Conservation (phyloP, 2,797 vertebrate genomes). For the Xerus rutilus region DNA sequence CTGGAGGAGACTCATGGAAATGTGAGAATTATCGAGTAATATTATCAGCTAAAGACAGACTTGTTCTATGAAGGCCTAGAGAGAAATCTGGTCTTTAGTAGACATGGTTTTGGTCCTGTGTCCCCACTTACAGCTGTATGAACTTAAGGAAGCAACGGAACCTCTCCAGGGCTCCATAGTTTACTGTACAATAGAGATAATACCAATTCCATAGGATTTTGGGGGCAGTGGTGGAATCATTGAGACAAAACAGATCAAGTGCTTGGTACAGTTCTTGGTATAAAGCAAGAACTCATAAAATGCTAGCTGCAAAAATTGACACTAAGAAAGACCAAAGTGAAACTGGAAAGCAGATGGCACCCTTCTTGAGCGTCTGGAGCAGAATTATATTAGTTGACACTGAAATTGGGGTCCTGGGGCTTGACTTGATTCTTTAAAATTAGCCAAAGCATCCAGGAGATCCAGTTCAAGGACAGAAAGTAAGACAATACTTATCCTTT, state of each 20-base stretch:
- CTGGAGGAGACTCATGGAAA: not conserved
- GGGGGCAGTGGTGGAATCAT: not conserved
- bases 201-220: not conserved
- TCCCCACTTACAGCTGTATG: not conserved
- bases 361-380: not conserved
- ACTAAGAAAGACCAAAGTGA: not conserved
- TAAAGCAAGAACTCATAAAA: not conserved
- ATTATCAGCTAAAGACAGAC: not conserved
- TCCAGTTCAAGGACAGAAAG: not conserved
- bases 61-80: not conserved
- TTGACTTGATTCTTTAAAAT: not conserved
- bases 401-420: accelerated
- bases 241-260: not conserved
- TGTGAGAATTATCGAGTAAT: not conserved
- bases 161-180: not conserved
- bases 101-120: not conserved
- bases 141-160: not conserved
- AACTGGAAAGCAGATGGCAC: not conserved
- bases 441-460: not conserved
- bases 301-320: not conserved
- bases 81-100: not conserved
- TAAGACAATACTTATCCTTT: not conserved
- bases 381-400: not conserved
- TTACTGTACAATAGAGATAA: not conserved
- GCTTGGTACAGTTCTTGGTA: not conserved